phyloP scores from a whole-genome alignment of 2,888 invertebrate genomes.

The Scaptomyza reducta region DNA sequence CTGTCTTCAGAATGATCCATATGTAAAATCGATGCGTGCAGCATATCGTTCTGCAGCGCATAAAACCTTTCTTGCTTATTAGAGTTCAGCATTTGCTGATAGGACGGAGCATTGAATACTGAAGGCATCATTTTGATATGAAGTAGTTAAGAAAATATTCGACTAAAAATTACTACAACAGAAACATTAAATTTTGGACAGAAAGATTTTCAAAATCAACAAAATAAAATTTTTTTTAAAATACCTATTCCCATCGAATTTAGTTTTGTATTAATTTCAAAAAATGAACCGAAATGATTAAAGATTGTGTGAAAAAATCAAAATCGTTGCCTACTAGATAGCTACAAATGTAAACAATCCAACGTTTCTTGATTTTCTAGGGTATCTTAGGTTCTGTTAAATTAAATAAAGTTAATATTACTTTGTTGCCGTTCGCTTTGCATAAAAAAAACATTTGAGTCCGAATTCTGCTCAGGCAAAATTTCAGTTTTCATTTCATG shows the following conservation, averaged over 20 bases:
- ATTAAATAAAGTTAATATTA: background rate
- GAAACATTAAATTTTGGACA: slow-evolving; percentile 26
- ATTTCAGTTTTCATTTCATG: slow-evolving; percentile 18
- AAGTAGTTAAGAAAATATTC: background rate
- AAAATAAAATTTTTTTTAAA: slow-evolving; percentile 5
- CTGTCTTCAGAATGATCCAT: background rate
- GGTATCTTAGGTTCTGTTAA: background rate
- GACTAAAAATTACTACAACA: background rate
- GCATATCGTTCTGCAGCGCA: background rate
- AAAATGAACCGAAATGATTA: background rate
- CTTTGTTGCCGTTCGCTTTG: slow-evolving; percentile 43
- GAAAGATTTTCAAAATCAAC: background rate
- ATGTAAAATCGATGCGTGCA: background rate
- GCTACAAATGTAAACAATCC: no score
- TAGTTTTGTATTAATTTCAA: background rate
- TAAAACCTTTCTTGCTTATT: background rate
- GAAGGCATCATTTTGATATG: background rate
- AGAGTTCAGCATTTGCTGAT: slow-evolving; percentile 1
- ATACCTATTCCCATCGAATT: background rate
- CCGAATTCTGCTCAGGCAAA: slow-evolving; percentile 16
- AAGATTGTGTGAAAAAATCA: background rate
- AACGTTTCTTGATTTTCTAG: background rate
- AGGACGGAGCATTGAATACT: background rate
- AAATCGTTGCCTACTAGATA: slow-evolving; percentile 18
- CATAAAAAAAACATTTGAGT: slow-evolving; percentile 60